Percentiles rank a stretch among this genome's conserved stretches.
phyloP scores from a whole-genome alignment of 2,113 vertebrate species.

The Delphinapterus leucas region DNA sequence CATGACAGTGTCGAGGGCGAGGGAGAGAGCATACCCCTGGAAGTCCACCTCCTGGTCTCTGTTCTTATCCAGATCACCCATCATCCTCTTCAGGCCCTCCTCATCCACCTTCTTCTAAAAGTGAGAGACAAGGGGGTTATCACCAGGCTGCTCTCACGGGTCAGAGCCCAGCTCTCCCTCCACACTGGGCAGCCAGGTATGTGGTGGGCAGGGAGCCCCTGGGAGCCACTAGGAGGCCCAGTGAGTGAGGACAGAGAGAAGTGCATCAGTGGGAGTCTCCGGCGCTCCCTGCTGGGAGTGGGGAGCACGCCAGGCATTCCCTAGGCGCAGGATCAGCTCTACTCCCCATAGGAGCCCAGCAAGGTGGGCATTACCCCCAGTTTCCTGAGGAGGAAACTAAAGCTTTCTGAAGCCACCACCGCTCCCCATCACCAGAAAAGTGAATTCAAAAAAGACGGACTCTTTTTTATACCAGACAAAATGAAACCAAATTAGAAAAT shows the following conservation, averaged over 20 bases:
- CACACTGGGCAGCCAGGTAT: background rate
- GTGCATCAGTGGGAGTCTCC: background rate
- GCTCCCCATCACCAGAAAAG: background rate
- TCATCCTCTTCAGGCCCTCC: slow-evolving; percentile 47
- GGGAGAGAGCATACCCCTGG: slow-evolving; percentile 44
- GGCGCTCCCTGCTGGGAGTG: background rate
- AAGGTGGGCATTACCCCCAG: background rate
- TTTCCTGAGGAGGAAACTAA: background rate
- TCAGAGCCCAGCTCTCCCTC: background rate
- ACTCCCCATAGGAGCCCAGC: background rate
- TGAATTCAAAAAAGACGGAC: background rate
- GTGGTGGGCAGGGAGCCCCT: background rate
- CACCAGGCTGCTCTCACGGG: background rate
- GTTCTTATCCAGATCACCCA: slow-evolving; percentile 50
- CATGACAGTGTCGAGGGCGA: slow-evolving; percentile 1
- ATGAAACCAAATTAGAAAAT: slow-evolving; percentile 3
- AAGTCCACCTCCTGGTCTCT: slow-evolving; percentile 61
- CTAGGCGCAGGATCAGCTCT: background rate
- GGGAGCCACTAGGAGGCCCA: background rate
- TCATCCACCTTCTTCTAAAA: slow-evolving; percentile 58
- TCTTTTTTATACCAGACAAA: background rate
- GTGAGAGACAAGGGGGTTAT: background rate
- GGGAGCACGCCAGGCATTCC: too few relatives aligned
- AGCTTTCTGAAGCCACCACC: background rate
- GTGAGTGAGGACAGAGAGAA: background rate